These are phyloP conservation scores for Edolisoma coerulescens DNA, from an alignment of 2,113 vertebrate species.

Conservation along the genomic window DNA sequence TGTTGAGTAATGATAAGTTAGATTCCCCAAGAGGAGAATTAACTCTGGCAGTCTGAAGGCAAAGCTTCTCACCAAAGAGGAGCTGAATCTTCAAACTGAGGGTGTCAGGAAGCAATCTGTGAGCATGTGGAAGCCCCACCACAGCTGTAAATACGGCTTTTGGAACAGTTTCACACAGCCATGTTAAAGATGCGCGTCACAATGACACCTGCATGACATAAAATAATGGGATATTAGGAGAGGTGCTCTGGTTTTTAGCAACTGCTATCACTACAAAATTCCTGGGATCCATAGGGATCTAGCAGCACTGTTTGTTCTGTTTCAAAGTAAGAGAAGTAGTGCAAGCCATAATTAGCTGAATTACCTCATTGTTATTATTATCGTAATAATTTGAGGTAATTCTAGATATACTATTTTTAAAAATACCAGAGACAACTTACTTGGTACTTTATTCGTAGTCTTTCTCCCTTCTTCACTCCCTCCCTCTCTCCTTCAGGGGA, in stretches of 20 bases:
- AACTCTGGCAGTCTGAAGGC: neutral
- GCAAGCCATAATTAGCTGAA: neutral
- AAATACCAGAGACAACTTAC: neutral
- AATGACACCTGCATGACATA: neutral
- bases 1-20: neutral
- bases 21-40: neutral
- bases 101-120: neutral
- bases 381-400: neutral
- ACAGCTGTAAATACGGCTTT: neutral
- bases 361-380: neutral
- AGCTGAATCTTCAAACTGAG: neutral
- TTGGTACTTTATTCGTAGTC: neutral
- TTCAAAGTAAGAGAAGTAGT: neutral
- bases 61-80: neutral
- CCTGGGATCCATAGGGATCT: rapidly evolving
- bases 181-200: neutral
- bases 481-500: neutral
- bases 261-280: neutral
- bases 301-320: neutral
- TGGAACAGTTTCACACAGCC: neutral
- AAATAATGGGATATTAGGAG: neutral
- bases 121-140: neutral
- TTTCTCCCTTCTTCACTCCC: neutral
- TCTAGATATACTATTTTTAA: neutral
- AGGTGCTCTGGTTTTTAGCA: neutral